Evolutionary conservation across 2,888 invertebrate genomes (phyloP), one percentile per base, ranked within the genome.

Genomic region (Sphinx pinastri): DNA sequence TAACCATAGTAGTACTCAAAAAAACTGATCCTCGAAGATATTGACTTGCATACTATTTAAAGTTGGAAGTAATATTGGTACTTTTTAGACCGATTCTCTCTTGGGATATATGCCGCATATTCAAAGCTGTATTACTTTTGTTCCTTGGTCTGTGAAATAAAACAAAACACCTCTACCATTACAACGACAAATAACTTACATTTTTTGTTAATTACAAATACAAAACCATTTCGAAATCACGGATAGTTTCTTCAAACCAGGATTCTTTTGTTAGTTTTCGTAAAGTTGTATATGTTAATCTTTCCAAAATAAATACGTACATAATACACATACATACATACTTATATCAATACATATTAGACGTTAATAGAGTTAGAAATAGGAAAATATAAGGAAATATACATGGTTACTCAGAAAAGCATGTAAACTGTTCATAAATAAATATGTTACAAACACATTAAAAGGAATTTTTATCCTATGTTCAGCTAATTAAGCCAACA

Each of bases 191-290:
- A 75, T 54, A 68, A 68, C 59, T 63, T 31, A 60, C 76, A 69
- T 75, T 79, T 82, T 83, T 84, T 78, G 86, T 88, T 87, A 88
- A 86, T 86, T 73, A 84, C 82, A 85, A 85, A 86, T 81, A 80
- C 75, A 82, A 85, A 80, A 76, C 71, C 69, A 69, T 71, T 75
- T 74, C 75, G 72, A 79, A 76, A 66, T 69, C 77, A 63, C 70
- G 72, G 57, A 75, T 74, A 80, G 77, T 77, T 72, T 71, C 69
- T 67, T 49, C 38, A 70, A 68, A 72, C 77, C 60, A 74, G 70
- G 72, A 79, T 74, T 63, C 19, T 49, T 74, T 68, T 55, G 71
- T 75, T 73, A 74, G 72, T 76, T 77, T 69, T 70, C 63, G 16
- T 16, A 63, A 63, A 19, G 16, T 71, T 75, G 73, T 71, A 75